Evolutionary conservation across 2,888 invertebrate genomes (phyloP), one percentile per base, ranked within the genome.

Genomic region (Zelleria hepariella): DNA sequence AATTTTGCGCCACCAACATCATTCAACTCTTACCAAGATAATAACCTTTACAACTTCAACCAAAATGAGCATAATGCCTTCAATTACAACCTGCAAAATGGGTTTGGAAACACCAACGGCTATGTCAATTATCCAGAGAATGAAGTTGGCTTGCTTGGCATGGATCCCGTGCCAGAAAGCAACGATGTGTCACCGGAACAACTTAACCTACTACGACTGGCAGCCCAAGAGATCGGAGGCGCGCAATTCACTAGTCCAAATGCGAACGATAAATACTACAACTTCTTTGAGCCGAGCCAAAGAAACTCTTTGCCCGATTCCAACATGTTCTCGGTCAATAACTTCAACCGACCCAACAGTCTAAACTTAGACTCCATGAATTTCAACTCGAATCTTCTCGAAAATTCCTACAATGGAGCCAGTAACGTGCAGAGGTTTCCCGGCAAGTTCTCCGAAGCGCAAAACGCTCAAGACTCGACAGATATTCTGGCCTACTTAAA

Each of bases 171-270:
- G 3, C 64, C 73, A 0, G 85, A 84, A 15, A 62, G 75, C 0
- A 67, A 70, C 1, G 80, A 82, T 0, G 86, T 86, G 0, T 79
- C 86, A 0, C 85, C 84, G 2, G 89, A 86, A 69, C 88, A 89
- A 64, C 68, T 89, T 0, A 89, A 89, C 64, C 66, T 89, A 53
- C 73, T 89, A 60, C 77, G 88, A 66, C 69, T 89, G 21, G 89
- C 89, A n/a, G 87, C 89, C 3, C 89, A 89, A 70, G 86, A 89
- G 66, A 86, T 89, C 0, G 86, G 88, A 3, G 87, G 87, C 2
- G 87, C 88, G 2, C 88, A 88, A 62, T 87, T 87, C 70, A 67
- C 80, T 42, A 81, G 72, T 60, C 82, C 82, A 0, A 84, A 74
- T 60, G 59, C 53, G 23, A 78, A 82, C 67, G 82, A 69, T 59